These are phyloP conservation scores for Anadara kagoshimensis DNA, from an alignment of 1,140 invertebrate genomes.

Conservation along the genomic window DNA sequence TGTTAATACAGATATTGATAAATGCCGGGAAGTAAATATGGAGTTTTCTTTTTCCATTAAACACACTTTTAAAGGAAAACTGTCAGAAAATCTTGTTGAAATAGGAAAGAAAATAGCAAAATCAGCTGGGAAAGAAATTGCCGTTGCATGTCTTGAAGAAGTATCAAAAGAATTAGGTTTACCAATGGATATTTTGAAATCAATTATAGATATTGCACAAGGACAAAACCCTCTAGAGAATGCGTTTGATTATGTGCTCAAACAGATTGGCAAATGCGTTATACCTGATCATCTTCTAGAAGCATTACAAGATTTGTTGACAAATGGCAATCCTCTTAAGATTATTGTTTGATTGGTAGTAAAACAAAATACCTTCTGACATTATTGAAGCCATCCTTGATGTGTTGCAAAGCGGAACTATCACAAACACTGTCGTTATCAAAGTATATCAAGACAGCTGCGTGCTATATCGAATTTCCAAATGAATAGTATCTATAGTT, in stretches of 20 bases:
- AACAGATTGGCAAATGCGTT: too few relatives aligned
- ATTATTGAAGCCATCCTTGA: neutral
- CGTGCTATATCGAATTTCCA: neutral
- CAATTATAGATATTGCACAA: neutral
- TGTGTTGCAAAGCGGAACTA: neutral
- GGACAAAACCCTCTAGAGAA: neutral
- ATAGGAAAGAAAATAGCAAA: neutral
- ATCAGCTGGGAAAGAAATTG: neutral
- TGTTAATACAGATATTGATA: neutral
- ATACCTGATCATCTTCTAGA: neutral
- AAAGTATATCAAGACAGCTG: neutral
- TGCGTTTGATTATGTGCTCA: neutral
- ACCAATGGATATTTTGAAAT: neutral
- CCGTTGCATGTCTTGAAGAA: neutral
- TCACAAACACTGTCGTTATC: neutral
- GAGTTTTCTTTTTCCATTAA: neutral
- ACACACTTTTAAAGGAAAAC: neutral
- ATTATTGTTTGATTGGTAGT: neutral
- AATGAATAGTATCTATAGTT: neutral
- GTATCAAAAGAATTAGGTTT: neutral
- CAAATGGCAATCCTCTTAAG: neutral
- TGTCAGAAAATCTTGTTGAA: neutral
- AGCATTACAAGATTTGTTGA: neutral
- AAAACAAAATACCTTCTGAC: neutral
- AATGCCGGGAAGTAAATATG: neutral